Conservation (phyloP, 2,797 vertebrate genomes). For the Myripristis murdjan region DNA sequence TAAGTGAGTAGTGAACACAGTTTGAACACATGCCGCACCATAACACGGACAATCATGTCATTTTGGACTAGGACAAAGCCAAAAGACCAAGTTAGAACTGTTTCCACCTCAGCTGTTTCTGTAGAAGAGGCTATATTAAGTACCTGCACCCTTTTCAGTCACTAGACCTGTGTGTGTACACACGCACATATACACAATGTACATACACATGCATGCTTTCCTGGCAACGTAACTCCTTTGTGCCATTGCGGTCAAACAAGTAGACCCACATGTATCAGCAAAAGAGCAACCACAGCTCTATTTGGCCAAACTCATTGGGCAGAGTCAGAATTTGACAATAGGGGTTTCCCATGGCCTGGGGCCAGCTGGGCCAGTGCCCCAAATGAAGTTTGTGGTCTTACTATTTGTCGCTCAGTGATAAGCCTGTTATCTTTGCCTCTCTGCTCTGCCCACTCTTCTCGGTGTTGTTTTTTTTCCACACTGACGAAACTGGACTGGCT, state of each 20-base stretch:
- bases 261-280: constrained; percentile 22
- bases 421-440: no score
- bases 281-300: neutral
- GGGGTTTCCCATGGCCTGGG: neutral
- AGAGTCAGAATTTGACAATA: constrained; percentile 10
- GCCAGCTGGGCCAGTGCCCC: constrained; percentile 5
- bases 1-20: neutral
- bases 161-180: neutral
- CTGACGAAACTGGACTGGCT: constrained; percentile 25
- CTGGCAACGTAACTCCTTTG: neutral
- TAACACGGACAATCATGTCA: neutral
- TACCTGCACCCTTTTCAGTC: neutral
- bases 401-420: constrained; percentile 20
- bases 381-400: neutral
- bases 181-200: no score
- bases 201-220: constrained; percentile 17
- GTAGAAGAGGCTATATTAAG: neutral
- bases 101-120: neutral
- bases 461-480: constrained; percentile 1
- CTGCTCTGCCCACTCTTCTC: constrained; percentile 7
- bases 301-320: constrained; percentile 10
- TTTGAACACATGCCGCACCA: neutral
- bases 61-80: neutral
- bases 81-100: neutral
- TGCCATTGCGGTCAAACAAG: constrained; percentile 15